These are phyloP conservation scores for Ceratosolen solmsi DNA, from an alignment of 1,140 invertebrate genomes.

Conservation along the genomic window DNA sequence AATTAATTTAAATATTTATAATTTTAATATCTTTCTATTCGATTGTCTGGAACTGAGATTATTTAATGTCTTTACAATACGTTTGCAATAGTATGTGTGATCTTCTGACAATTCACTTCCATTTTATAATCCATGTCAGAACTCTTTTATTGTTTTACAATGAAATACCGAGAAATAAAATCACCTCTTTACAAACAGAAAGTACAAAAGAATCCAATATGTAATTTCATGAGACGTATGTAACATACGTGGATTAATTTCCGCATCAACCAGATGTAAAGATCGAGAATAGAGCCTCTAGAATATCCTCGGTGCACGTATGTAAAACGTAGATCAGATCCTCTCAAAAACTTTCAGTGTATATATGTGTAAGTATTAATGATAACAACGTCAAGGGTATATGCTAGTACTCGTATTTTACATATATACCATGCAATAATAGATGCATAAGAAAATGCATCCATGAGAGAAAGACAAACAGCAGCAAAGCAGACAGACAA, in stretches of 20 bases:
- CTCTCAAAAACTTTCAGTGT: neutral
- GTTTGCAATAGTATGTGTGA: too few species aligned
- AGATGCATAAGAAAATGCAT: neutral
- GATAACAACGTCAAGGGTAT: neutral
- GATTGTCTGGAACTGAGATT: too few species aligned
- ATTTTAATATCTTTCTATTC: too few species aligned
- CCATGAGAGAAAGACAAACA: neutral
- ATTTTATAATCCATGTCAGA: neutral
- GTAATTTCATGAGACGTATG: constrained; percentile 34
- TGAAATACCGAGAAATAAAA: neutral
- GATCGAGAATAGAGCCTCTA: neutral
- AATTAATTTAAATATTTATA: too few species aligned
- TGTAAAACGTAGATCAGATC: neutral
- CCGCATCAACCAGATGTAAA: neutral
- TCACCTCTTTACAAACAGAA: constrained; percentile 2
- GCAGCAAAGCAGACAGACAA: neutral
- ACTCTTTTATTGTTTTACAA: neutral
- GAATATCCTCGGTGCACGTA: neutral
- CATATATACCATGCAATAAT: neutral
- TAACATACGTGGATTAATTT: constrained; percentile 24
- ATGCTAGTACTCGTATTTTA: too few species aligned
- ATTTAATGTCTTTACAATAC: too few species aligned
- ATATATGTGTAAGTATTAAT: neutral
- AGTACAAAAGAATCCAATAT: constrained; percentile 47
- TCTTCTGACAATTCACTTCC: neutral